These are phyloP conservation scores for Magallana nippona DNA, from an alignment of 2,888 invertebrate genomes.

Conservation along the genomic window DNA sequence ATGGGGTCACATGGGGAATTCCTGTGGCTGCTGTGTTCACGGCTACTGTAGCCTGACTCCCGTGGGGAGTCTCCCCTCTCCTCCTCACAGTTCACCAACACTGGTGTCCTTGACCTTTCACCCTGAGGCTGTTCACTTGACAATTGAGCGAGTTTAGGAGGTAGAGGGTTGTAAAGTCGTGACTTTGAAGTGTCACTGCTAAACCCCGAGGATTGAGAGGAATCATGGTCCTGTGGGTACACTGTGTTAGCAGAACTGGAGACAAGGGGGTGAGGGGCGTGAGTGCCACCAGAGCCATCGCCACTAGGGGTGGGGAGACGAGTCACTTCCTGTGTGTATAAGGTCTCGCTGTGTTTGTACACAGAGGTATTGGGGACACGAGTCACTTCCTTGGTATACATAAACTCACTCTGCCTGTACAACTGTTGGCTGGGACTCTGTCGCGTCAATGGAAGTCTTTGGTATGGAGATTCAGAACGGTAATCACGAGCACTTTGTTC, in stretches of 20 bases:
- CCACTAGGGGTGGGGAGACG: not conserved
- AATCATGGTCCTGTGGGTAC: slow-evolving; percentile 31
- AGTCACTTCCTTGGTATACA: not conserved
- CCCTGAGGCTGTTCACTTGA: slow-evolving; percentile 15
- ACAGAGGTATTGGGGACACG: not conserved
- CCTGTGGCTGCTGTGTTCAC: slow-evolving; percentile 54
- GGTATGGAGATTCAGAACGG: slow-evolving; percentile 8
- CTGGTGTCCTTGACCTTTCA: slow-evolving; percentile 52
- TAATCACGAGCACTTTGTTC: slow-evolving; percentile 37
- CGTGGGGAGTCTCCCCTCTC: slow-evolving; percentile 48
- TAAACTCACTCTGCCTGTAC: slow-evolving; percentile 18
- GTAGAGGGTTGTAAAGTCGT: slow-evolving; percentile 34
- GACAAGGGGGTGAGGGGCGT: not conserved
- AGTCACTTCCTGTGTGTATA: slow-evolving; percentile 16
- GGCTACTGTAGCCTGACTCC: slow-evolving; percentile 51
- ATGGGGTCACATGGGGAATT: slow-evolving; percentile 61
- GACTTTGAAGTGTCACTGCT: slow-evolving; percentile 24
- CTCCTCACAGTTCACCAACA: slow-evolving; percentile 46
- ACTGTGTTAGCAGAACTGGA: slow-evolving; percentile 28
- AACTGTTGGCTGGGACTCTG: slow-evolving; percentile 4
- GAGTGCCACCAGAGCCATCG: not conserved
- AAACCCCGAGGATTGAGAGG: slow-evolving; percentile 1
- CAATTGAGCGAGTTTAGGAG: not conserved
- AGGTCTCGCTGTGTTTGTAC: not conserved
- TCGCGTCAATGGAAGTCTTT: slow-evolving; percentile 12